Conservation (phyloP, 1,140 invertebrate species). For the Ceratina australensis region DNA sequence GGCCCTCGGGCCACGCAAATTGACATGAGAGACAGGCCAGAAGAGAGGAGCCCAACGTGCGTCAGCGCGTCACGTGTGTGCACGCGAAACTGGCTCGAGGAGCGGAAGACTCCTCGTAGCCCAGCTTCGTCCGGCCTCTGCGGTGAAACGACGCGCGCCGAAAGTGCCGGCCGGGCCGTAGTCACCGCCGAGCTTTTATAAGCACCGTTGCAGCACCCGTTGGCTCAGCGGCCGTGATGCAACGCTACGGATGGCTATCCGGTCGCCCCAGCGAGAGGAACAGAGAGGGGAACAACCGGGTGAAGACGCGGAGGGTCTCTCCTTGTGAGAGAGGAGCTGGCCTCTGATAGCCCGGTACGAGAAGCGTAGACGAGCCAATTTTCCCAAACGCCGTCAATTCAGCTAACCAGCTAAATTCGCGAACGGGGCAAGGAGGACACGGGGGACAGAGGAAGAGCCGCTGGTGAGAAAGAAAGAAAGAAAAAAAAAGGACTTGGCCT, state of each 20-base stretch:
- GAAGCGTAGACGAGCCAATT: slow-evolving; percentile 59
- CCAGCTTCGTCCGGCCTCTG: slow-evolving; percentile 35
- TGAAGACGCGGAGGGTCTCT: slow-evolving; percentile 24
- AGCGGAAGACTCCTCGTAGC: slow-evolving; percentile 62
- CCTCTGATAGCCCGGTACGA: slow-evolving; percentile 27
- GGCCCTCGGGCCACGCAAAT: slow-evolving; percentile 70
- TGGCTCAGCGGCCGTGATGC: slow-evolving; percentile 10
- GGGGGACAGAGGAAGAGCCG: slow-evolving; percentile 36
- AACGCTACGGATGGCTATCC: slow-evolving; percentile 14
- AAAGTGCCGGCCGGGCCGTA: slow-evolving; percentile 15
- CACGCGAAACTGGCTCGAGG: slow-evolving; percentile 54
- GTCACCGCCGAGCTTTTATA: too few relatives aligned
- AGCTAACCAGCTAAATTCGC: slow-evolving; percentile 66
- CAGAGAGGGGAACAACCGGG: background rate
- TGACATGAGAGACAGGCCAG: slow-evolving; percentile 73
- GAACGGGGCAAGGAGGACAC: slow-evolving; percentile 59
- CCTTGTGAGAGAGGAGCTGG: slow-evolving; percentile 32
- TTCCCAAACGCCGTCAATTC: slow-evolving; percentile 66
- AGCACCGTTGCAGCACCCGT: background rate
- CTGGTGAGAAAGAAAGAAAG: slow-evolving; percentile 50
- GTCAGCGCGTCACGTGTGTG: slow-evolving; percentile 60
- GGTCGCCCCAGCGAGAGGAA: background rate
- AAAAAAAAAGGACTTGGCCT: slow-evolving; percentile 35
- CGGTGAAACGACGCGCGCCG: slow-evolving; percentile 1
- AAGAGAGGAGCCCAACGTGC: slow-evolving; percentile 55